A percentile compares a stretch with the other conserved stretches of the same genome.
Conservation (phyloP, 2,113 vertebrate species). For the Athene noctua region DNA sequence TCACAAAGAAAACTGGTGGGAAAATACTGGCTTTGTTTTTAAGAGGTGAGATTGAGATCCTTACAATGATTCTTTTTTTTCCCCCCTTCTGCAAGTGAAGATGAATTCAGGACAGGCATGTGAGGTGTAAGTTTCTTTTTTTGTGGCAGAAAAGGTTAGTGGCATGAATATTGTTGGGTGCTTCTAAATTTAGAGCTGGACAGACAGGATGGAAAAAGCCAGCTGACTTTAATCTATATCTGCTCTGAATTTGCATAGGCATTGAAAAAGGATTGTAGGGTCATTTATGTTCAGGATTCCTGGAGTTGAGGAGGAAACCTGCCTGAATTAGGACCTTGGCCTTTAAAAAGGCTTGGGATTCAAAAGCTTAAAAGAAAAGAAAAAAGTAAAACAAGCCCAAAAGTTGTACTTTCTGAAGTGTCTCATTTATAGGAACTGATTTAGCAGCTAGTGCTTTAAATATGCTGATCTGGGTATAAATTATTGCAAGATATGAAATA, state of each 20-base stretch:
- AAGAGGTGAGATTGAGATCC: neutral
- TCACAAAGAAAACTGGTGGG: neutral
- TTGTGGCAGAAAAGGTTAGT: neutral
- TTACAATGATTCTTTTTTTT: neutral
- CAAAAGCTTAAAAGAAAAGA: neutral
- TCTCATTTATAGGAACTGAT: neutral
- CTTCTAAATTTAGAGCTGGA: neutral
- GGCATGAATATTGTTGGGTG: neutral
- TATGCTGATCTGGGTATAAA: neutral
- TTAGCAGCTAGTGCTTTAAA: neutral
- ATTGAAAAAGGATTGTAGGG: neutral
- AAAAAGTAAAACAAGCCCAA: neutral
- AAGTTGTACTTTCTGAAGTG: neutral
- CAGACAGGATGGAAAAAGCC: neutral
- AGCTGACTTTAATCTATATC: neutral
- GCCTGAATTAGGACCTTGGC: neutral
- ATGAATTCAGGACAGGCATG: neutral
- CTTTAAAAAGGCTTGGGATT: neutral
- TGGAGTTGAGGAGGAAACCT: neutral
- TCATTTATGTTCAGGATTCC: neutral
- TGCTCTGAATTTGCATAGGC: neutral
- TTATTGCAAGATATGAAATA: neutral
- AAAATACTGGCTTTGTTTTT: neutral
- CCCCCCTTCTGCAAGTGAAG: neutral
- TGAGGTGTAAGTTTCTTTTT: neutral